Conservation (phyloP, 2,888 invertebrate species). For the Tetropium fuscum region DNA sequence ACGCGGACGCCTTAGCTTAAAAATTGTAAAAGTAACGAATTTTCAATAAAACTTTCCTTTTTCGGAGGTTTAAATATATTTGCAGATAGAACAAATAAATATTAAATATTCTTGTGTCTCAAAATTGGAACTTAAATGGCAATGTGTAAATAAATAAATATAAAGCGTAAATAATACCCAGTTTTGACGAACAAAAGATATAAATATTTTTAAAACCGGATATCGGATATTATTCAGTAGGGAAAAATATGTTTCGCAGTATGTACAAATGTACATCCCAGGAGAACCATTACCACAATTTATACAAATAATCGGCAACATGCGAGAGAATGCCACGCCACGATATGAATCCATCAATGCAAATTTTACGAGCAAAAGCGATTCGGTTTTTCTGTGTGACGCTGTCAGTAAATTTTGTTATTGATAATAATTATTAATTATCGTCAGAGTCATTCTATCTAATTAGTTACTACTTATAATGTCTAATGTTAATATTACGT, state of each 20-base stretch:
- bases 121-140: background rate
- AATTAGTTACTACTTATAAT: too few relatives aligned
- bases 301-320: constrained; percentile 48
- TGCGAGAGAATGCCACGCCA: constrained; percentile 43
- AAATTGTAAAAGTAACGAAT: too few relatives aligned
- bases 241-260: constrained; percentile 45
- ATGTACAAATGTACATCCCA: too few relatives aligned
- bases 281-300: constrained; percentile 30
- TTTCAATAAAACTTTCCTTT: too few relatives aligned
- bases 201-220: constrained; percentile 20
- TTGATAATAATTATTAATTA: too few relatives aligned
- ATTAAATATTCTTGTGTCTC: too few relatives aligned
- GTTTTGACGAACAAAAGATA: constrained; percentile 6
- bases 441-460: too few relatives aligned
- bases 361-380: constrained; percentile 51
- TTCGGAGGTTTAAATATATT: too few relatives aligned
- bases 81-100: too few relatives aligned
- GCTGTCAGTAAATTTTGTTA: too few relatives aligned
- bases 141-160: background rate
- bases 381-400: constrained; percentile 51
- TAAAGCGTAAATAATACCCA: constrained; percentile 5
- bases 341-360: constrained; percentile 50
- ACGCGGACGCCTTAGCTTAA: too few relatives aligned
- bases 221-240: constrained; percentile 31
- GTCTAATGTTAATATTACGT: too few relatives aligned